Conservation (phyloP, 1,140 invertebrate species). For the Pseudachorutes palmiensis region DNA sequence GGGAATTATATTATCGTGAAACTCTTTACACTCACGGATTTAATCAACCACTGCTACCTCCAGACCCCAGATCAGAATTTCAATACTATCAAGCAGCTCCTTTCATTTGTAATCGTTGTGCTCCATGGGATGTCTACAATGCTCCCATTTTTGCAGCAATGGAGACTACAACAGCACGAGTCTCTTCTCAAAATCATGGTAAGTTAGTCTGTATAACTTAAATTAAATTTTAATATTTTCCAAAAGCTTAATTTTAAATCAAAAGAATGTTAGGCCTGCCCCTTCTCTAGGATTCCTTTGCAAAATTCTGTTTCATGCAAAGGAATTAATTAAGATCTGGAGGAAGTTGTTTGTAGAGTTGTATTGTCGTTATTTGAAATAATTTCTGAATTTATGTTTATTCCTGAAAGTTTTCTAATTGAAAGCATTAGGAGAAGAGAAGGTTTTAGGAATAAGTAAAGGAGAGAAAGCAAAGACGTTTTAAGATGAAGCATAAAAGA, state of each 20-base stretch:
- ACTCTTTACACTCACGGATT: conserved; percentile 19
- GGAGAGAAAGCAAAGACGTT: neutral
- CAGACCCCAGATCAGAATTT: conserved; percentile 25
- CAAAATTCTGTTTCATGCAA: too few species aligned
- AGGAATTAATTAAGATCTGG: too few species aligned
- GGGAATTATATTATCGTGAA: conserved; percentile 16
- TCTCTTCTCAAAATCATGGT: conserved; percentile 16
- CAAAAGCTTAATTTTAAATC: too few species aligned
- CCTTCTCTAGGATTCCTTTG: too few species aligned
- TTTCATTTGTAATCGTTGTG: conserved; percentile 14
- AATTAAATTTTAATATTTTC: too few species aligned
- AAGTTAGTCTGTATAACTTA: neutral
- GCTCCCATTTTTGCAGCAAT: conserved; percentile 20
- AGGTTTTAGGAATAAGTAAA: neutral
- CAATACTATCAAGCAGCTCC: conserved; percentile 18
- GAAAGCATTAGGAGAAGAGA: neutral
- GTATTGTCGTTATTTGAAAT: too few species aligned
- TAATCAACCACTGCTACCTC: conserved; percentile 20
- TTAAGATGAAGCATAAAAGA: neutral
- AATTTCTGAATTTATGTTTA: too few species aligned
- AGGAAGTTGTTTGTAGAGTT: too few species aligned
- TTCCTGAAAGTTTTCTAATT: neutral
- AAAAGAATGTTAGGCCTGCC: too few species aligned
- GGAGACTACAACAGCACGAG: conserved; percentile 14
- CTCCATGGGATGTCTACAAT: conserved; percentile 16